Base-by-base conservation (phyloP, 2,113 vertebrate species). In the Oophaga pumilio region DNA sequence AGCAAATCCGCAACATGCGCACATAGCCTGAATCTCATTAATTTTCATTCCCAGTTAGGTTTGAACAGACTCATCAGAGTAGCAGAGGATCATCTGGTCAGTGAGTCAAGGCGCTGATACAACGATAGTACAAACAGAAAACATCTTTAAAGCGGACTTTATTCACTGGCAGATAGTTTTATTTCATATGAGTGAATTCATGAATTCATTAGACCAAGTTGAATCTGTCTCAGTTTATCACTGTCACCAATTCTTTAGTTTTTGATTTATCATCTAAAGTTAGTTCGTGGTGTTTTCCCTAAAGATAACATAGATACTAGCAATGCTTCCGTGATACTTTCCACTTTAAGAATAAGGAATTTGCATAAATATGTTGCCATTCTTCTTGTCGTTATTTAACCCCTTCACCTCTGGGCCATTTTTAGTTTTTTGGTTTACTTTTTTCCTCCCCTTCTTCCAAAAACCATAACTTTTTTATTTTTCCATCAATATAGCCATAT, bases 381-480 rank as follows among this genome's bases (percentile, higher is more conserved):
- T 91, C 88, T 93, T 95, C 92, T 93, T 92, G 90, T 90, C 93
- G 93, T 90, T 92, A 93, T 94, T 94, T 3, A 43, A 43, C 33
- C 33, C 33, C 33, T 43, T 43, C 33, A 43, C 33, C 33, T 2
- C 33, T 43, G 33, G 33, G 33, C 33, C 33, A 43, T 43, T 43
- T 43, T 43, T 43, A 43, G 33, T 43, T 43, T 43, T 43, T 43
- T 43, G 2, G 3, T 43, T 43, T 43, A 43, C 3, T 43, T 2
- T 43, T 43, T 43, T 43, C 3, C 33, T 43, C 33, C 3, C 33
- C 33, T 43, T 43, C 33, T 43, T 43, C 33, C 33, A 43, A 43
- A 4, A 43, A 43, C 33, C 33, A 43, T 43, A 43, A 43, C 33
- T 43, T 43, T 43, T 43, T 43, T 43, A 43, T 43, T 43, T 43